Evolutionary conservation across 2,888 invertebrate species (phyloP), one percentile per base, ranked within the genome.

Genomic region (Leptinotarsa juncta): DNA sequence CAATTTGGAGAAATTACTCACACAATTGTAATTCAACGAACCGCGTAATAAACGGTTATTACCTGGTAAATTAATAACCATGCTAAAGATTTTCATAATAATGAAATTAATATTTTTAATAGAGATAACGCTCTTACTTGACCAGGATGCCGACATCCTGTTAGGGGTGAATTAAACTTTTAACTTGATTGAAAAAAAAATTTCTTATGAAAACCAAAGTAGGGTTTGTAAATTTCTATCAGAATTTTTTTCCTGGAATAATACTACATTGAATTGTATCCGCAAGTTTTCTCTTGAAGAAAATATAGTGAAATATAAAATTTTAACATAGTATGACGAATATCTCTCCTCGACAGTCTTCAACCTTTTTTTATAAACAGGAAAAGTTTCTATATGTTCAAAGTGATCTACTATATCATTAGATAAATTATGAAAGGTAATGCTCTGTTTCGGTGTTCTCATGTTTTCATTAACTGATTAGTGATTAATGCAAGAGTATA

Each of bases 141-240:
- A 60, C 60, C 26, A 60, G 60, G 60, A 60, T 60, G 26, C 60
- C 60, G 23, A 60, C 60, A 60, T 60, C 20, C 26, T 26, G 23
- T 60, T 26, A 7, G 18, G 18, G n/a, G 18, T 7, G 53, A 53
- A 53, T 12, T 3, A 42, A 42, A 42, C 42, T 42, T 42, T 42
- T 3, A 42, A 42, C 42, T 42, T 12, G 10, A 42, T 10, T 0
- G 32, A 42, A 10, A 10, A 42, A 7, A 32, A 32, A 7, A 32
- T 42, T 10, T 42, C 2, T 42, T 42, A 42, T 42, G 42, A 42
- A 42, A 42, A 0, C 10, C 2, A 42, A 3, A 42, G 3, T 42
- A 42, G 42, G 10, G 10, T 32, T 32, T 32, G 42, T 42, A 42
- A 42, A 42, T 10, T 42, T 32, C 7, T 32, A 32, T 32, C 32